Conservation (phyloP, 2,113 vertebrate species). For the Calyptommatus sinebrachiatus region DNA sequence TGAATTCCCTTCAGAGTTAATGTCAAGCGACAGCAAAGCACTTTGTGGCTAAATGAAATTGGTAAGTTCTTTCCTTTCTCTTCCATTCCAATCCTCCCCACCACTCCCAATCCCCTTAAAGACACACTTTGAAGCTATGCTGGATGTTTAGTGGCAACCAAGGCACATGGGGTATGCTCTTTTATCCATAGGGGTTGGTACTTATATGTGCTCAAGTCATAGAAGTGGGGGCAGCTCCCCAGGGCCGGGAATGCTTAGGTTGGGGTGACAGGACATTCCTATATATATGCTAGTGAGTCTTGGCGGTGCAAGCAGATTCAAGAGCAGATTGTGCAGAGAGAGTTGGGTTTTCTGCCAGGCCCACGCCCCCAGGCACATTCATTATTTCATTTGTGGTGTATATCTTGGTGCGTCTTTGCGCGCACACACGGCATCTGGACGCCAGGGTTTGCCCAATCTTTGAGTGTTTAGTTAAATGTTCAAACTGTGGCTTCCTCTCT, state of each 20-base stretch:
- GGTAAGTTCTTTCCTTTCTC: slow-evolving; percentile 78
- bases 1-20: slow-evolving; percentile 92
- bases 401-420: slow-evolving; percentile 4
- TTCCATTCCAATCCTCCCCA: too few relatives aligned
- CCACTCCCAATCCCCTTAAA: too few relatives aligned
- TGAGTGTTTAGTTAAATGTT: slow-evolving; percentile 97
- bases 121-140: neutral
- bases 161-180: neutral
- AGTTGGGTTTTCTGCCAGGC: slow-evolving; percentile 55
- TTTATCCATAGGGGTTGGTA: neutral
- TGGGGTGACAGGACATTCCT: slow-evolving; percentile 48
- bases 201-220: too few relatives aligned
- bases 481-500: slow-evolving; percentile 95
- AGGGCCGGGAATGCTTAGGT: slow-evolving; percentile 13
- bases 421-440: slow-evolving; percentile 87
- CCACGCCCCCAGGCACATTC: slow-evolving; percentile 53
- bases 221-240: slow-evolving; percentile 5
- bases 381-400: slow-evolving; percentile 58
- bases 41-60: slow-evolving; percentile 87
- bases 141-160: neutral
- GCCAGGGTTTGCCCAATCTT: slow-evolving; percentile 89
- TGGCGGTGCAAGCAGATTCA: slow-evolving; percentile 77
- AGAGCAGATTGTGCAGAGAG: slow-evolving; percentile 74
- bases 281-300: slow-evolving; percentile 81
- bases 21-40: slow-evolving; percentile 93